Conservation (phyloP, 2,113 vertebrate genomes). For the Coryphaenoides rupestris region DNA sequence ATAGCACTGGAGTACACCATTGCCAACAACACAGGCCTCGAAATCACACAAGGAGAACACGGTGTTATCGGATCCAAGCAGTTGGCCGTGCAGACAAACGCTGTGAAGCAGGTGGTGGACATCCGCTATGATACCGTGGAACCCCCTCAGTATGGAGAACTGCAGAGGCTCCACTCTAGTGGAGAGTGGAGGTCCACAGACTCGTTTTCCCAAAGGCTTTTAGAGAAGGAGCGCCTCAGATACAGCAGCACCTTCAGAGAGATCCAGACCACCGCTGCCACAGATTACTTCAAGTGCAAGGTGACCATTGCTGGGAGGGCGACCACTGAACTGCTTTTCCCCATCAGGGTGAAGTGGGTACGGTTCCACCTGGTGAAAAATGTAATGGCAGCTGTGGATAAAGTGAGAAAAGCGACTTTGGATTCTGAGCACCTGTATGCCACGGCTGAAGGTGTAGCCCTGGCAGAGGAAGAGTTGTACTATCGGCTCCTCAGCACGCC, state of each 20-base stretch:
- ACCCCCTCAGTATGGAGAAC: slow-evolving; percentile 76
- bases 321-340: slow-evolving; percentile 75
- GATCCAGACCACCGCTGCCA: slow-evolving; percentile 71
- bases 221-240: slow-evolving; percentile 72
- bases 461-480: slow-evolving; percentile 73
- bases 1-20: slow-evolving; percentile 78
- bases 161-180: slow-evolving; percentile 74
- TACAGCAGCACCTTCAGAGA: slow-evolving; percentile 79
- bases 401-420: slow-evolving; percentile 72
- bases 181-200: slow-evolving; percentile 77
- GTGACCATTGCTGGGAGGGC: slow-evolving; percentile 73
- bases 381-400: slow-evolving; percentile 73
- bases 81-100: slow-evolving; percentile 80
- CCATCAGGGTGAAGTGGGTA: slow-evolving; percentile 79
- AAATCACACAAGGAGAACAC: slow-evolving; percentile 72
- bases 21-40: slow-evolving; percentile 75
- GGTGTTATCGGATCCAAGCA: slow-evolving; percentile 73
- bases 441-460: slow-evolving; percentile 54
- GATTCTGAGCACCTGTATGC: slow-evolving; percentile 75
- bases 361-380: slow-evolving; percentile 75
- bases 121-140: slow-evolving; percentile 74
- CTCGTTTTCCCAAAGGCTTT: slow-evolving; percentile 79
- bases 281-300: slow-evolving; percentile 82
- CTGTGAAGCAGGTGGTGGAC: slow-evolving; percentile 70
- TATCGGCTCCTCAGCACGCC: slow-evolving; percentile 80